Percentiles rank a stretch among this genome's conserved stretches.
Evolutionary conservation across 23 tunicate species (phyloP).

Genomic region (Styela clava): DNA sequence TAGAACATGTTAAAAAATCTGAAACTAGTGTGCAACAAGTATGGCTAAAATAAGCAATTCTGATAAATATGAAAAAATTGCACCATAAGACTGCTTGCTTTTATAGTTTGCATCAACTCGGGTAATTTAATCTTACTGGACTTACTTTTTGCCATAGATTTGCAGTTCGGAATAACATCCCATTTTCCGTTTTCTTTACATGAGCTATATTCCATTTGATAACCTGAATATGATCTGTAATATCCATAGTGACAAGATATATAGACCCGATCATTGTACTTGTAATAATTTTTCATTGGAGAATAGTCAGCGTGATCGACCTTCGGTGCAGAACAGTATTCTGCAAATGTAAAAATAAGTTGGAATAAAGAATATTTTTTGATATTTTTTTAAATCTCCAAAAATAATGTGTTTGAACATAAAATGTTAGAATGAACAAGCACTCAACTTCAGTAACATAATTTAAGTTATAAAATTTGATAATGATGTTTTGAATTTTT

Average conservation of each 20-base stretch:
- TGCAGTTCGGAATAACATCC: conserved; percentile 25
- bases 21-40: not conserved
- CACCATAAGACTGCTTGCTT: not conserved
- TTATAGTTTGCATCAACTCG: no score
- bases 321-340: conserved; percentile 22
- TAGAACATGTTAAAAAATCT: no score
- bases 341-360: not conserved
- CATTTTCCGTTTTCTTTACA: conserved; percentile 19
- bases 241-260: conserved; percentile 20
- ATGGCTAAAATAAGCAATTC: not conserved
- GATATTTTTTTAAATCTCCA: no score
- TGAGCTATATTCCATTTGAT: conserved; percentile 4
- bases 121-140: not conserved
- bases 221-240: not conserved
- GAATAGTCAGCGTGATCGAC: conserved; percentile 14
- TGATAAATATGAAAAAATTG: no score
- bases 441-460: no score
- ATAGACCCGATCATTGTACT: conserved; percentile 18
- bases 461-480: no score
- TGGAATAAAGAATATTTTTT: not conserved
- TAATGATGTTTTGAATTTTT: no score
- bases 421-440: no score
- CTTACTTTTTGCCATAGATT: conserved; percentile 10
- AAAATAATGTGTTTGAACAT: no score
- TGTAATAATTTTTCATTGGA: conserved; percentile 18